phyloP scores from a whole-genome alignment of 2,113 vertebrate genomes.

The Natator depressus region DNA sequence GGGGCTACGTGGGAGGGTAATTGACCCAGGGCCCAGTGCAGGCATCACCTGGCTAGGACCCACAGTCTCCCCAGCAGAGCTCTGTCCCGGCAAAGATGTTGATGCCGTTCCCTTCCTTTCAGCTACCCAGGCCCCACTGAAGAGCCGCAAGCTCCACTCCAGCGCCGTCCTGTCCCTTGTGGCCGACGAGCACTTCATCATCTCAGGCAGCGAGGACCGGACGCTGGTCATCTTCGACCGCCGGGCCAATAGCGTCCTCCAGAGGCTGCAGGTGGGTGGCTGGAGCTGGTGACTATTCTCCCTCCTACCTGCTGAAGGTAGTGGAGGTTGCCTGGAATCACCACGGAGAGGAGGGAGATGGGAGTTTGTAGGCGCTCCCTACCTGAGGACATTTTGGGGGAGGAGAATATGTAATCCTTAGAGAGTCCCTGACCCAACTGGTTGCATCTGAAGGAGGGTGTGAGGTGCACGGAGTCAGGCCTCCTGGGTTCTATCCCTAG shows the following conservation, averaged over 20 bases:
- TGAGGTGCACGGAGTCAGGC: neutral
- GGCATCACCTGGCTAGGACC: neutral
- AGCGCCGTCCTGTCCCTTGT: conserved; percentile 86
- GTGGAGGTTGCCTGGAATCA: neutral
- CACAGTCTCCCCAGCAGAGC: neutral
- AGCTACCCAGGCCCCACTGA: conserved; percentile 83
- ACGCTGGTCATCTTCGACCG: conserved; percentile 89
- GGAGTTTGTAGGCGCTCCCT: neutral
- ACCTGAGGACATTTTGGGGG: neutral
- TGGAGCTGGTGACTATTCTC: neutral
- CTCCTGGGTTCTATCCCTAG: neutral
- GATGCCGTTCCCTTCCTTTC: neutral
- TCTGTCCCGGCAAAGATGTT: fast-evolving
- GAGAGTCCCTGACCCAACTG: neutral
- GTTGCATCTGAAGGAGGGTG: neutral
- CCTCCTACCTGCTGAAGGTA: neutral
- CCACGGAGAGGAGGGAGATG: neutral
- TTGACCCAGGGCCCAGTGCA: neutral
- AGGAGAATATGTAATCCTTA: neutral
- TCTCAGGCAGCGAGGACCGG: conserved; percentile 90
- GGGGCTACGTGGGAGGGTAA: neutral
- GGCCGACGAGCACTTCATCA: conserved; percentile 86
- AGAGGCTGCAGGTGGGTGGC: conserved; percentile 83
- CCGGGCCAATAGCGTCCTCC: conserved; percentile 80
- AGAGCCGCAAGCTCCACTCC: conserved; percentile 84